A percentile compares a stretch with the other conserved stretches of the same genome.
Evolutionary conservation across 1,140 invertebrate species (phyloP).

Genomic region (Euglossa dilemma): DNA sequence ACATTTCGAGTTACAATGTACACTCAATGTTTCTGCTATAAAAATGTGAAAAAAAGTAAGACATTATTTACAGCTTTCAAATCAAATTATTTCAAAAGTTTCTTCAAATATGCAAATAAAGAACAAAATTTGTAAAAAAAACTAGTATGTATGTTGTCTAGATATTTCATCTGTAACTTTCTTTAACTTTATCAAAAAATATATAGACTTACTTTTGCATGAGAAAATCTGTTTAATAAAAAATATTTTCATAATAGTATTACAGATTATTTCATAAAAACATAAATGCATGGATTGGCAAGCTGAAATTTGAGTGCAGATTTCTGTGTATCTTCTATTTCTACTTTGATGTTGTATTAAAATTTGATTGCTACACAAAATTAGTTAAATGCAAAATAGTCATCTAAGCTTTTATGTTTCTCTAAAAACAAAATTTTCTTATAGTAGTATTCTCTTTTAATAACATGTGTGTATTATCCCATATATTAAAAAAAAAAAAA

Average conservation of each 20-base stretch:
- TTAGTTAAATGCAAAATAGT: slow-evolving; percentile 21
- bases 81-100: neutral
- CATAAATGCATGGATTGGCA: slow-evolving; percentile 5
- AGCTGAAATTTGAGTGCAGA: neutral
- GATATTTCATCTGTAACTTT: neutral
- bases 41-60: slow-evolving; percentile 6
- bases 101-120: neutral
- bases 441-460: neutral
- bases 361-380: neutral
- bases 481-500: slow-evolving; percentile 23
- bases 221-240: neutral
- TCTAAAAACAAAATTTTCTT: neutral
- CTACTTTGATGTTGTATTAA: neutral
- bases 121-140: neutral
- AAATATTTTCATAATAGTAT: neutral
- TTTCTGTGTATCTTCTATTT: slow-evolving; percentile 1
- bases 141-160: neutral
- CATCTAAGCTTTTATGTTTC: neutral
- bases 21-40: slow-evolving; percentile 25
- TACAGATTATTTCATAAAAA: neutral
- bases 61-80: neutral
- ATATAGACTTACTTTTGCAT: neutral
- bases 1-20: slow-evolving; percentile 44
- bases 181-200: neutral
- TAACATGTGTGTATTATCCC: neutral